A percentile compares a stretch with the other conserved stretches of the same genome.
These are phyloP conservation scores for Eurytoma californica DNA, from an alignment of 2,888 invertebrate species.

Conservation along the genomic window DNA sequence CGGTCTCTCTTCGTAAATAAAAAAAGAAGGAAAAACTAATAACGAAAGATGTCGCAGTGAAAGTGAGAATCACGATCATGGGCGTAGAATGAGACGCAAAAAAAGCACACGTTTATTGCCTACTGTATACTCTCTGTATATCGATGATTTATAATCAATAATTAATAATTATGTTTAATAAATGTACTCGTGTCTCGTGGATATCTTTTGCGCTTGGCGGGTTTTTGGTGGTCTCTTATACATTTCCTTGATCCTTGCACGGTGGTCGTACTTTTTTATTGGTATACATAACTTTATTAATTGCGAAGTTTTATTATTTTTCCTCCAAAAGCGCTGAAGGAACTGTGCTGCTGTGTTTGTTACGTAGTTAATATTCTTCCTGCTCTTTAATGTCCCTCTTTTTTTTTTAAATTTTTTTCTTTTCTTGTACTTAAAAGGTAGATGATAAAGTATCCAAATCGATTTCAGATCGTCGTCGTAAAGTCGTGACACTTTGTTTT, in stretches of 20 bases:
- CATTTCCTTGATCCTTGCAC: constrained; percentile 68
- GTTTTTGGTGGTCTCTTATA: constrained; percentile 72
- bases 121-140: constrained; percentile 68
- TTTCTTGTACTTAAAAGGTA: not conserved
- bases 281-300: constrained; percentile 31
- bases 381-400: not conserved
- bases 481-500: not conserved
- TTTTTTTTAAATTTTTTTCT: not conserved
- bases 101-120: constrained; percentile 50
- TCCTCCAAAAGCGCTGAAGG: constrained; percentile 21
- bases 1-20: constrained; percentile 46
- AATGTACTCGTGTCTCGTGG: constrained; percentile 74
- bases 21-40: too few relatives aligned
- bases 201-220: constrained; percentile 73
- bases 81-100: constrained; percentile 25
- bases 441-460: not conserved
- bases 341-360: constrained; percentile 14
- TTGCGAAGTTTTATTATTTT: constrained; percentile 31
- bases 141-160: constrained; percentile 71
- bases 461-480: not conserved
- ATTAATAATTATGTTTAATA: constrained; percentile 75
- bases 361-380: constrained; percentile 11
- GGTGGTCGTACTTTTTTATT: constrained; percentile 71
- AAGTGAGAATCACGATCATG: constrained; percentile 46
- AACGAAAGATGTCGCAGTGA: constrained; percentile 8